phyloP scores from a whole-genome alignment of 2,888 invertebrate species.

The Gastrophysa polygoni region DNA sequence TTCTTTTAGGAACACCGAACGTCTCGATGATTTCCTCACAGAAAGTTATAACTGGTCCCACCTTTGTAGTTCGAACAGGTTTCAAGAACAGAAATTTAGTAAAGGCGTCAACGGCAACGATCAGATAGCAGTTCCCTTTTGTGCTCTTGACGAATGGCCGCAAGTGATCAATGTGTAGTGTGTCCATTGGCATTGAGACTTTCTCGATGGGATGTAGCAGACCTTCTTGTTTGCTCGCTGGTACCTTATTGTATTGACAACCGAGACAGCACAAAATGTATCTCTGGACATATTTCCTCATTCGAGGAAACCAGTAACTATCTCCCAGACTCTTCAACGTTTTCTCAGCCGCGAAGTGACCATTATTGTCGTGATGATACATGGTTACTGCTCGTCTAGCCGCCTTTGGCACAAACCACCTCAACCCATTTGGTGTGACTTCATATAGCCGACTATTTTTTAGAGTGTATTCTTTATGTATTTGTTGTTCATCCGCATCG shows the following conservation, averaged over 20 bases:
- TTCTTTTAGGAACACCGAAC: conserved; percentile 31
- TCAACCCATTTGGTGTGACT: conserved; percentile 21
- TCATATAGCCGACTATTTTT: conserved; percentile 29
- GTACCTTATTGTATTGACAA: conserved; percentile 47
- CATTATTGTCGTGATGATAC: conserved; percentile 46
- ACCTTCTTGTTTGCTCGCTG: conserved; percentile 37
- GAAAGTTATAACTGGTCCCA: conserved; percentile 20
- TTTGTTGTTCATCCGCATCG: conserved; percentile 17
- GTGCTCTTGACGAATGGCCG: conserved; percentile 38
- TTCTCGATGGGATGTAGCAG: conserved; percentile 31
- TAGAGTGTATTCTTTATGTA: conserved; percentile 31
- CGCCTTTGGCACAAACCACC: conserved; percentile 30
- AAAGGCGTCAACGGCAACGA: conserved; percentile 44
- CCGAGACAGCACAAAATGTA: conserved; percentile 46
- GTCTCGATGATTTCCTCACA: conserved; percentile 23
- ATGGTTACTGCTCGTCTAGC: conserved; percentile 26
- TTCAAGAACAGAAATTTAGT: conserved; percentile 47
- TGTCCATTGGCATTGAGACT: conserved; percentile 41
- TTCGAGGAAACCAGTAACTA: conserved; percentile 43
- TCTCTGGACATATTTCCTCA: conserved; percentile 39
- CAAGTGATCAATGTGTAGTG: conserved; percentile 43
- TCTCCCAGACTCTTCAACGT: conserved; percentile 39
- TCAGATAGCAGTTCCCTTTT: conserved; percentile 39
- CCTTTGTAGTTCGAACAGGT: conserved; percentile 30
- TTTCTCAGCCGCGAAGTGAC: conserved; percentile 43